Conservation (phyloP, 2,888 invertebrate species). For the Hirtodrosophila histrioides region DNA sequence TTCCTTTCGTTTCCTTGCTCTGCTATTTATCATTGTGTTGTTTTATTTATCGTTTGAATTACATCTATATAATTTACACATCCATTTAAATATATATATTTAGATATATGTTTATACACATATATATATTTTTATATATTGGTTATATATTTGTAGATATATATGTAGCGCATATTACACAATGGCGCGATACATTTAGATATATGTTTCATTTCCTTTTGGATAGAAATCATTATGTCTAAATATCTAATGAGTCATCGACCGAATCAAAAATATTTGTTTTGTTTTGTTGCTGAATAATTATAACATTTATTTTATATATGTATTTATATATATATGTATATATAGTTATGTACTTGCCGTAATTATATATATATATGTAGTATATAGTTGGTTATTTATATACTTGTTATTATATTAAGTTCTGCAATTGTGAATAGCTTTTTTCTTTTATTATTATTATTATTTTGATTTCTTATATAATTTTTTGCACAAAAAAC, state of each 20-base stretch:
- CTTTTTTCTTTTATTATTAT: constrained; percentile 6
- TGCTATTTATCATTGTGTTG: constrained; percentile 40
- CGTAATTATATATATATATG: constrained; percentile 30
- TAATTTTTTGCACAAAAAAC: constrained; percentile 74
- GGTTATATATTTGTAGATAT: constrained; percentile 23
- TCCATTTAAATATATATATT: constrained; percentile 46
- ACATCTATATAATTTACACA: constrained; percentile 71
- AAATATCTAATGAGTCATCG: constrained; percentile 21
- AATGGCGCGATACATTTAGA: constrained; percentile 66
- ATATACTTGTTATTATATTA: constrained; percentile 20
- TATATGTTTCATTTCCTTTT: constrained; percentile 28
- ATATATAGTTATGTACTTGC: constrained; percentile 16
- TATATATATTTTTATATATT: constrained; percentile 33
- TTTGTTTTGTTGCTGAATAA: constrained; percentile 37
- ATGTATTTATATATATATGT: constrained; percentile 26
- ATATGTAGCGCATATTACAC: constrained; percentile 73
- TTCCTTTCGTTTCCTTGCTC: constrained; percentile 35
- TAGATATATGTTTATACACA: constrained; percentile 18
- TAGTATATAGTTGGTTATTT: constrained; percentile 32
- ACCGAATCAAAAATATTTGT: constrained; percentile 30
- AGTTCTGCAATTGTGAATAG: constrained; percentile 40
- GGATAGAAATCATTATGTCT: too few relatives aligned
- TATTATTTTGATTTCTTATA: constrained; percentile 20
- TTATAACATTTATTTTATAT: constrained; percentile 38
- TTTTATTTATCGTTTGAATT: constrained; percentile 42